phyloP scores from a whole-genome alignment of 2,888 invertebrate genomes.

The Plusia festucae region DNA sequence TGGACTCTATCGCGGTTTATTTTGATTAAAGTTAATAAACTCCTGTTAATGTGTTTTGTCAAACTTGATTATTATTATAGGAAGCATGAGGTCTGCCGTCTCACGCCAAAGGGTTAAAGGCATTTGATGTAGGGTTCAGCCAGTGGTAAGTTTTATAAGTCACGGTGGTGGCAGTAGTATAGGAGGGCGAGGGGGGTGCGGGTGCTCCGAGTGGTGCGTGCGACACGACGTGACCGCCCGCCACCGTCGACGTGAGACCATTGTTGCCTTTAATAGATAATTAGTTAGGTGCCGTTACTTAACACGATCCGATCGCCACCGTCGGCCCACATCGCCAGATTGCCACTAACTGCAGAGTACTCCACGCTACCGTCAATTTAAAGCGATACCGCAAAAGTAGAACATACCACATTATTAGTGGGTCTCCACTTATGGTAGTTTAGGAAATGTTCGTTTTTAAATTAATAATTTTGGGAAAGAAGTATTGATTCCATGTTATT shows the following conservation, averaged over 20 bases:
- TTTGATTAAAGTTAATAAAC: no score
- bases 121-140: constrained; percentile 19
- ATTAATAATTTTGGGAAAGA: neutral
- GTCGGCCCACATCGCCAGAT: constrained; percentile 74
- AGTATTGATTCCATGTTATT: neutral
- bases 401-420: constrained; percentile 61
- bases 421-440: constrained; percentile 28
- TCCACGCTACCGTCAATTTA: constrained; percentile 61
- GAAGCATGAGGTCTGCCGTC: no score
- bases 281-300: constrained; percentile 86
- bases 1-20: no score
- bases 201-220: constrained; percentile 63
- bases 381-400: constrained; percentile 65
- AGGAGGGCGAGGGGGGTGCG: neutral
- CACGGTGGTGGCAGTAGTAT: neutral
- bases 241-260: constrained; percentile 80
- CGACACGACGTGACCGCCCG: constrained; percentile 70
- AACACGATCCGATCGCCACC: constrained; percentile 79
- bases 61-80: no score
- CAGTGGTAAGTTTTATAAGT: constrained; percentile 7
- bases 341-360: constrained; percentile 69
- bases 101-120: neutral
- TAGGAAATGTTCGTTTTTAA: constrained; percentile 11
- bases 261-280: constrained; percentile 87
- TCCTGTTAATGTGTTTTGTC: no score